Evolutionary conservation across 2,113 vertebrate genomes (phyloP), one percentile per base, ranked within the genome.

Genomic region (Mastomys coucha): DNA sequence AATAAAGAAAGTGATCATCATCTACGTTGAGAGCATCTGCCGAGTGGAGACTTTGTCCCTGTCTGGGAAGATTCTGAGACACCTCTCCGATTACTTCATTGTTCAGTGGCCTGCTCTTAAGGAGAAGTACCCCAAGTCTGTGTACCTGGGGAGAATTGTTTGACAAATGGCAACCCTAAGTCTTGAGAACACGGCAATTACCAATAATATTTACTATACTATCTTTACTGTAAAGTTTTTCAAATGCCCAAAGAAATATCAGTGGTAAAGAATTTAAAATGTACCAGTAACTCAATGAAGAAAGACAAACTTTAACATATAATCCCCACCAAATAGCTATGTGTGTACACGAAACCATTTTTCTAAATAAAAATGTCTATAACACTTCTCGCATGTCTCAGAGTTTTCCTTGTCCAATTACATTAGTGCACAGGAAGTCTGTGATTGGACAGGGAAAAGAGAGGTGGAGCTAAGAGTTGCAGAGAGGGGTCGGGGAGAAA

Each of bases 1-100:
- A 97, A 89, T 99, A 90, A 99, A 99, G 98, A 99, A 98, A 98
- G 98, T 99, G 77, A 95, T 98, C 94, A 99, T 99, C 63, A 99
- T 99, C 95, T 99, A 99, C 8, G 98, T 99, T 26, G 99, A 99
- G 92, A 99, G 99, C 97, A 98, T 99, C 97, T 99, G 99, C 98
- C 99, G 99, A 0, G 99, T 99, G 72, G 99, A 99, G 97, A 99
- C 98, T 1, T 97, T 99, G 85, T 99, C 99, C 0, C 98, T 99
- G 16, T 99, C 99, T 0, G 99, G 99, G 87, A 99, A 98, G 98
- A 99, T 99, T 98, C 98, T 99, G 26, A 99, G 99, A 95, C 98
- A 97, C 72, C 93, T 99, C 81, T 98, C 99, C 1, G 99, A 99
- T 98, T 99, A 99, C 96, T 99, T 99, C 98, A 98, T 99, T 76